Evolutionary conservation across 2,113 vertebrate genomes (phyloP), one percentile per base, ranked within the genome.

Genomic region (Caretta caretta): DNA sequence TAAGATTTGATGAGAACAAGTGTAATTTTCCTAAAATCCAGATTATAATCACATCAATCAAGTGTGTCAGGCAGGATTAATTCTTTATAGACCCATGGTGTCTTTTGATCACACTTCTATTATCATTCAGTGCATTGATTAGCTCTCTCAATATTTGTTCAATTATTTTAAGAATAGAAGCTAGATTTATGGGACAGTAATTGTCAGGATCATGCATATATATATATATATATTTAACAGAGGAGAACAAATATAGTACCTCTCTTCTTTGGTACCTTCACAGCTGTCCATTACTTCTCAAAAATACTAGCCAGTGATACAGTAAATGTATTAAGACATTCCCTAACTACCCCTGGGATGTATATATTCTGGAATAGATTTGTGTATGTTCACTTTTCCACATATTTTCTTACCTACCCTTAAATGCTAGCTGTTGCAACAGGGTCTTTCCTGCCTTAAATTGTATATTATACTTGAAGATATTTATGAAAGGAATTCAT

Each of bases 381-480:
- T 57, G 82, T 62, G 6, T 38, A 62, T n/a, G 53, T 88, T 96
- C 83, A 69, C 38, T 54, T 54, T 54, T 54, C 53, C 53, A 22
- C 53, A 56, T 75, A 42, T 93, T 96, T 78, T 31, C 31, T 62
- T 16, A 31, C 14, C 59, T 62, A 62, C 14, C 59, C 50, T 53
- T 62, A 80, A 76, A 86, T 19, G 48, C 11, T 62, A 83, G 53
- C 84, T 93, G 82, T 12, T 93, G 85, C 94, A 91, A 48, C 35
- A 86, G 72, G 90, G 95, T 95, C 92, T 95, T 94, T 96, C 92
- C 95, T 90, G 96, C 95, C 89, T 92, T 53, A 80, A 62, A 94
- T 93, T 3, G 27, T 3, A 1, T 95, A 93, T 97, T 97, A 96
- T 95, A 92, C 92, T 96, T 97, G 96, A 96, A 95, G 31, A 94